phyloP scores from a whole-genome alignment of 2,888 invertebrate species.

The Carpatolechia fugitivella region DNA sequence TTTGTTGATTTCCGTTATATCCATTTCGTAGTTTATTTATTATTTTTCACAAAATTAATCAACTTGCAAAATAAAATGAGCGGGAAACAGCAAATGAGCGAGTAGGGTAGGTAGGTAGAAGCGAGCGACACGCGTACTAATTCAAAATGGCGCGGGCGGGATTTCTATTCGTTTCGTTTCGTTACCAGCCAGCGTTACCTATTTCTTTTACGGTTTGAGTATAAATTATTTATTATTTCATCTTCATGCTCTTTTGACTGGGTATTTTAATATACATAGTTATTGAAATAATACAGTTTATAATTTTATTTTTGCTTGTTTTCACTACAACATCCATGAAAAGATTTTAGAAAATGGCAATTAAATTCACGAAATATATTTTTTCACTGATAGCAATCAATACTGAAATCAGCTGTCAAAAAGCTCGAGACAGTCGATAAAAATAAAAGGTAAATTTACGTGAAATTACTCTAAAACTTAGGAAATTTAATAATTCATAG shows the following conservation, averaged over 20 bases:
- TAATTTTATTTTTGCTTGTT: too few species aligned
- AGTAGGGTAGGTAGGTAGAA: too few species aligned
- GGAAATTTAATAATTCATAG: neutral
- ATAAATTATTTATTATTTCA: too few species aligned
- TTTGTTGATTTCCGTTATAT: constrained; percentile 50
- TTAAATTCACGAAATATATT: neutral
- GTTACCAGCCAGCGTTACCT: too few species aligned
- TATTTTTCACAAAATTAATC: neutral
- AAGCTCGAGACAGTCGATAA: constrained; percentile 29
- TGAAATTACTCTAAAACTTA: neutral
- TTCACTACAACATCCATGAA: too few species aligned
- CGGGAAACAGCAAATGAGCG: neutral
- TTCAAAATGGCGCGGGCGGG: too few species aligned
- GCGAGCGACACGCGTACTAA: too few species aligned
- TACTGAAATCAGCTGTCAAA: constrained; percentile 35
- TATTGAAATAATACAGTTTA: too few species aligned
- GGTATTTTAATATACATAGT: too few species aligned
- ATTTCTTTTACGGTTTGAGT: too few species aligned
- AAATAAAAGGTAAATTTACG: constrained; percentile 39
- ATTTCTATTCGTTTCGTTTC: too few species aligned
- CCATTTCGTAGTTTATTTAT: constrained; percentile 34
- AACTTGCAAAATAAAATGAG: neutral
- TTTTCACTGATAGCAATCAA: constrained; percentile 18
- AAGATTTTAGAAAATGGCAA: neutral
- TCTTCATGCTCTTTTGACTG: too few species aligned